Evolutionary conservation across 2,888 invertebrate species (phyloP).

Genomic region (Scrobipalpa costella): DNA sequence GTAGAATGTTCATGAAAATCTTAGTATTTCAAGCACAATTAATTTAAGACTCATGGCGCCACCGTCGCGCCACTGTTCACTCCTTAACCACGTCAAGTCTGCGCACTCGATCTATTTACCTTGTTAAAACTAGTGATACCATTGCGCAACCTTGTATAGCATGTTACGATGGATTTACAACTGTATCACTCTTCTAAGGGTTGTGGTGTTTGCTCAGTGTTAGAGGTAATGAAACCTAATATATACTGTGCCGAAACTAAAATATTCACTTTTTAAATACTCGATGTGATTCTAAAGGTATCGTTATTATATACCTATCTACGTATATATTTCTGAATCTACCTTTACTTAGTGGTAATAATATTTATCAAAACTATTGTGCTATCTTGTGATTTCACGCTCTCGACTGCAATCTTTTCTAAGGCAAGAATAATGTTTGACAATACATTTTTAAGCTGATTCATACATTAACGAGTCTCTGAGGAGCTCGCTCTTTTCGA

Average conservation of each 20-base stretch:
- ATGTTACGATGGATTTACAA: background rate
- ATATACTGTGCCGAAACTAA: conserved; percentile 42
- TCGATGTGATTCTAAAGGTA: conserved; percentile 50
- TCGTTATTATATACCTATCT: conserved; percentile 41
- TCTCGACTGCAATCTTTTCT: conserved; percentile 56
- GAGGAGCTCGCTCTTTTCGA: conserved; percentile 39
- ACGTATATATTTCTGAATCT: conserved; percentile 34
- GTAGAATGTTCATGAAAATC: too few relatives aligned
- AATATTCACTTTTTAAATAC: conserved; percentile 44
- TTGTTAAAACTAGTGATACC: background rate
- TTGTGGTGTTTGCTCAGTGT: conserved; percentile 67
- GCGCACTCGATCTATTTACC: background rate
- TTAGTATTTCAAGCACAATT: too few relatives aligned
- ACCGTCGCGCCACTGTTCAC: too few relatives aligned
- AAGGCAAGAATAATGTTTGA: conserved; percentile 55
- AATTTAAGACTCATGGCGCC: too few relatives aligned
- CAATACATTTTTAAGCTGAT: conserved; percentile 63
- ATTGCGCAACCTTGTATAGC: background rate
- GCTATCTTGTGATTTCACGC: conserved; percentile 63
- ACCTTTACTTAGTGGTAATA: conserved; percentile 30
- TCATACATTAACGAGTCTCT: conserved; percentile 44
- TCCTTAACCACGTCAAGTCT: background rate
- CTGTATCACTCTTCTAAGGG: conserved; percentile 48
- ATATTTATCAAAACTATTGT: conserved; percentile 48
- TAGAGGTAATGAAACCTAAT: conserved; percentile 39